Base-by-base conservation (phyloP, 2,888 invertebrate genomes). In the Mesorhabditis sp. region DNA sequence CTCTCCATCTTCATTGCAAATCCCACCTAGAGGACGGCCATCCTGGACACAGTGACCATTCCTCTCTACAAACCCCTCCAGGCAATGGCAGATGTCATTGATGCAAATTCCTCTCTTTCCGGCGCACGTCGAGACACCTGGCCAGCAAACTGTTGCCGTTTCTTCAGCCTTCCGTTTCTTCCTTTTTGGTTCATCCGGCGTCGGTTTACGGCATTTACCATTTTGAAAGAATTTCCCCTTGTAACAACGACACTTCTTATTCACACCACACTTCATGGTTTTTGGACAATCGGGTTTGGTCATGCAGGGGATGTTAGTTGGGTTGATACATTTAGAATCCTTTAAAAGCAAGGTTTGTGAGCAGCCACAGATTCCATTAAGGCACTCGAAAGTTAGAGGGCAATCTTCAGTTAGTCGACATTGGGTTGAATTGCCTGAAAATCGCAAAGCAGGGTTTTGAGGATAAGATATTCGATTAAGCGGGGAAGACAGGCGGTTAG, bases 71-170 rank as follows among this genome's bases (percentile, higher is more conserved):
- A 63, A 75, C 7, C 76, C 76, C 10, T 72, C 61, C 6, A 71
- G 43, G 67, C 82, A 82, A 45, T 79, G 74, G 67, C 82, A 82
- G 44, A 72, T 63, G 0, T 73, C 76, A 5, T 75, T 68, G 4
- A 80, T 62, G 70, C 82, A 83, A 50, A 73, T 64, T 0, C 81
- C 82, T 41, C 77, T 70, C 45, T 78, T 75, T 62, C 70, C 71
- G 28, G 76, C 76, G 66, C 82, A 82, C 4, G 70, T 66, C 10
- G 66, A 68, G n/a, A 75, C 74, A 10, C 74, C 76, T 4, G 78
- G 79, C 58, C 69, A 74, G 70, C 79, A 76, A 65, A 50, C 58
- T 28, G 15, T 62, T 28, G 63, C 7, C n/a, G 6, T 28, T 10
- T 62, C 63, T 7, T 62, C 15, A 62, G n/a, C 28, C 41, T 7